These are phyloP conservation scores for Anguilla marmorata DNA, from an alignment of 2,797 vertebrate genomes.

Conservation along the genomic window DNA sequence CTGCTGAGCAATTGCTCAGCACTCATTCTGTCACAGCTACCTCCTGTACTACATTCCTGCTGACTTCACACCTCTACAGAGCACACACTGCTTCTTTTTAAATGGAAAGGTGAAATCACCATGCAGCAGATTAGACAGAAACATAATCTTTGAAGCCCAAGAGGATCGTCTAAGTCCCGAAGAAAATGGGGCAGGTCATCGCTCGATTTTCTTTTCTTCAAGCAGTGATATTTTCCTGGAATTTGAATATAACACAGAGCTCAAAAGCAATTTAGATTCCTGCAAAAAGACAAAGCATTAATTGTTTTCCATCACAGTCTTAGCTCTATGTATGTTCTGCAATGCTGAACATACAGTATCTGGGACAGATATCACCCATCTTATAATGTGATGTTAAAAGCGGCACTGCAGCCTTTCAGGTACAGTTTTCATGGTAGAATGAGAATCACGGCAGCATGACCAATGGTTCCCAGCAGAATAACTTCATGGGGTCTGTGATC, in stretches of 20 bases:
- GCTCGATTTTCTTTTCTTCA: not conserved
- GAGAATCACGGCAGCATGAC: not conserved
- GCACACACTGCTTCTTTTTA: not conserved
- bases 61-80: not conserved
- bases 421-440: not conserved
- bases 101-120: not conserved
- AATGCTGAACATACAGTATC: not conserved
- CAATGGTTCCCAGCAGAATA: not conserved
- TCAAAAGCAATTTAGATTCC: not conserved
- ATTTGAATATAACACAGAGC: not conserved
- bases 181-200: not conserved
- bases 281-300: not conserved
- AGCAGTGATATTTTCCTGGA: not conserved
- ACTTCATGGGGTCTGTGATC: not conserved
- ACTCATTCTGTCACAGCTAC: not conserved
- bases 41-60: not conserved
- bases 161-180: not conserved
- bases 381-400: not conserved
- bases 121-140: not conserved
- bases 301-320: not conserved
- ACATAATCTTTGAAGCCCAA: not conserved
- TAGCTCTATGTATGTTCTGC: not conserved
- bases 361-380: not conserved
- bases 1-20: not conserved
- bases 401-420: not conserved